These are phyloP conservation scores for Dryobotodes eremita DNA, from an alignment of 2,888 invertebrate species.

Conservation along the genomic window DNA sequence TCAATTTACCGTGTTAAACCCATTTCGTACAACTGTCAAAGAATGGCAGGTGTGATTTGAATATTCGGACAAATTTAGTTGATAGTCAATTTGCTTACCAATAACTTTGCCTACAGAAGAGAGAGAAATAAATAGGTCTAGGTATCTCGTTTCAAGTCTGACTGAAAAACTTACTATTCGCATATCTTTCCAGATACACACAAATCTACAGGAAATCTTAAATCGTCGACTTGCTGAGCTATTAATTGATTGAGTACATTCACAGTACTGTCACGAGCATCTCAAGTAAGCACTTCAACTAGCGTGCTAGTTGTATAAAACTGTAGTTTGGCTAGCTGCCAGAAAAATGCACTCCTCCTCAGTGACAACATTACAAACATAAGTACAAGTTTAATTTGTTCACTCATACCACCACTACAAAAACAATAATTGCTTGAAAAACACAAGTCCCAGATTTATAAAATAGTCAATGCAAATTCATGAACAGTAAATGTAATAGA, in stretches of 20 bases:
- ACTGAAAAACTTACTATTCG: no score
- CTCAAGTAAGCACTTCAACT: neutral
- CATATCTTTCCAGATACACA: neutral
- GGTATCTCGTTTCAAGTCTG: no score
- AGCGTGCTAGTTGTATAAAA: neutral
- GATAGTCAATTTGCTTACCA: no score
- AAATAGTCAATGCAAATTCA: neutral
- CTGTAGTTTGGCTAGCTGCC: neutral
- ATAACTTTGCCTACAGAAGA: neutral
- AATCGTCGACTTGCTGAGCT: neutral
- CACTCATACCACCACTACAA: no score
- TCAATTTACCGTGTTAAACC: no score
- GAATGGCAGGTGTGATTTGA: no score
- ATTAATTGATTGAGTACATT: neutral
- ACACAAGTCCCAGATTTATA: neutral
- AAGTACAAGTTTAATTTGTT: neutral
- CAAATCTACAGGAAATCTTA: neutral
- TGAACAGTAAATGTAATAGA: neutral
- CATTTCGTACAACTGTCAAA: no score
- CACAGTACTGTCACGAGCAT: neutral
- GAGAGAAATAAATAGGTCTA: no score
- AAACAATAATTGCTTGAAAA: neutral
- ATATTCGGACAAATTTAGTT: no score
- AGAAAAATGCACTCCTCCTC: neutral
- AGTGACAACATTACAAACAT: neutral